Base-by-base conservation (phyloP, 1,140 invertebrate species). In the Atta texana region DNA sequence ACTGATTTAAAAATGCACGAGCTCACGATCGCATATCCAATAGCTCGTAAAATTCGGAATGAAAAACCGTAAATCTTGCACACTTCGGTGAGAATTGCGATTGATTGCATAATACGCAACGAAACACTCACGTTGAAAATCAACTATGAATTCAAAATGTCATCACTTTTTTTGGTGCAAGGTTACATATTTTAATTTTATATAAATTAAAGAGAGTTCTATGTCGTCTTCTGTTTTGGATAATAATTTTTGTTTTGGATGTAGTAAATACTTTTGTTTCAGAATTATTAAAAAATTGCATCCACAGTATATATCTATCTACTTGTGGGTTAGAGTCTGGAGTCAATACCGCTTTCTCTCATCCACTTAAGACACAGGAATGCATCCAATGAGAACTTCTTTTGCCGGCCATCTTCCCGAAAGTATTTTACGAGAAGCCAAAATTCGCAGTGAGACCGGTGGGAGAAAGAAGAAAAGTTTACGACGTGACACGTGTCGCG, bases 401-500 rank as follows among this genome's bases (percentile, higher is more conserved):
- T 49, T 68, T 85, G 53, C 51, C 87, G 68, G 21, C 77, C 59
- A 78, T 81, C 85, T 61, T 80, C 61, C 7, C 44, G 59, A 39
- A 59, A 87, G 77, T 77, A 49, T 44, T 77, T 61, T 59, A 71
- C 85, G 88, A 90, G 61, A 61, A 87, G 53, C 85, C 71, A 85
- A 80, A 87, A 84, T 84, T 84, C 55, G 69, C 55, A 61, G 49
- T 28, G 75, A 87, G 59, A 31, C 39, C 55, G 18, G 55, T 12
- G 24, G 12, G 66, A 64, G 14, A 82, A 84, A 66, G 61, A 49
- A 76, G 87, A 69, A 88, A 91, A 92, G 77, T 92, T 93, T 91
- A 92, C 89, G 91, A 92, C 80, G 77, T 81, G 88, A 92, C 91
- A 89, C 91, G 91, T 90, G 91, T 92, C 88, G 71, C 82, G 87